Base-by-base conservation (phyloP, 2,797 vertebrate species). In the Serranus cabrilla region DNA sequence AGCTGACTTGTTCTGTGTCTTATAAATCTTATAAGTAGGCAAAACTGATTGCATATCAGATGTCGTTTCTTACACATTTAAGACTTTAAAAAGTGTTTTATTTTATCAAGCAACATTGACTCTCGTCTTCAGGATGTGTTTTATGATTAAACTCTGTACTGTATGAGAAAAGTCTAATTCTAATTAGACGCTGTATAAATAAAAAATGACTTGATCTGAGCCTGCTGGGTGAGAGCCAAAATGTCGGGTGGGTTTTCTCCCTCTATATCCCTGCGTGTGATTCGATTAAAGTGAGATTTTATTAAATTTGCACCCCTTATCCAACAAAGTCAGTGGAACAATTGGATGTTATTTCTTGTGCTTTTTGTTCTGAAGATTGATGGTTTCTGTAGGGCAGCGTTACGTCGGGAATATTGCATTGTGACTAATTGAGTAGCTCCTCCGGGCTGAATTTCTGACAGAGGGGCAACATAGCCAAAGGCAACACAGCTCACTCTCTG, bases 351-450 rank as follows among this genome's bases (percentile, higher is more conserved):
- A 18, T 51, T 63, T 50, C 25, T 0, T 0, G 1, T 23, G 42
- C 56, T 20, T 47, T 56, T 62, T 43, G 21, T 45, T 61, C 42
- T 60, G 72, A 74, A 75, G 88, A 89, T 72, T 23, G 83, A 88
- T 76, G 71, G 73, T 68, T 76, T 78, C 64, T 81, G 79, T 3
- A 1, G 60, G 68, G 74, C n/a, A 18, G 51, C 9, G 49, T 57
- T 46, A 70, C 84, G 74, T 66, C n/a, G 55, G 74, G 72, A 80
- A 75, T 60, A 69, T 57, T 80, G 58, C 56, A 63, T 88, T 79
- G 83, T 87, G 80, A 89, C 66, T 91, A 86, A 92, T 80, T 76
- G 80, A 88, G 87, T 34, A 69, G 56, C 88, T 79, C 87, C 82
- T 72, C 50, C 0, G 85, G 84, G 80, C 47, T 23, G 45, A 47